Base-by-base conservation (phyloP, 2,113 vertebrate species). In the Himantopus leucocephalus region DNA sequence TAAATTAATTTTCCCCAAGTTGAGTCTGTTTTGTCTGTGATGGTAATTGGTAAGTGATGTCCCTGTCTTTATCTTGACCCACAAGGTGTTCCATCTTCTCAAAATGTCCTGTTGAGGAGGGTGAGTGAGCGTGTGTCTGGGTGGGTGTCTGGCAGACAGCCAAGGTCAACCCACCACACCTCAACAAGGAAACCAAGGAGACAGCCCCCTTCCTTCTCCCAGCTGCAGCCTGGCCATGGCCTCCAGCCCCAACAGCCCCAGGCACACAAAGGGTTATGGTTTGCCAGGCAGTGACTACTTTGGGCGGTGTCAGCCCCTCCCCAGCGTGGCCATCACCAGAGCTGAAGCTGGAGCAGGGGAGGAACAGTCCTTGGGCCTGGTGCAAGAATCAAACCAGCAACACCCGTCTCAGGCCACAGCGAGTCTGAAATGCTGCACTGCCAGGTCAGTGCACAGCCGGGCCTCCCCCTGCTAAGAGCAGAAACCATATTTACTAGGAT, bases 341-440 rank as follows among this genome's bases (percentile, higher is more conserved):
- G 21, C 45, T 77, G 58, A 50, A 18, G 15, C 20, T 32, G 39
- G 50, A 45, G 39, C 9, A 22, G 39, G 15, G 63, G n/a, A 58
- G 13, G 66, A 59, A 29, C n/a, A 39, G 29, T 5, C 12, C 10
- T 12, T 37, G 64, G 41, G 1, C 8, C 63, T 3, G 1, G 32
- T 5, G 2, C 23, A 15, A 11, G 19, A 39, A 8, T 27, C 45
- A 52, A 45, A 72, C 13, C 52, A 50, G 30, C 0, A 0, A 47
- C 10, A 19, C 15, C 10, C 8, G 13, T 34, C 19, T 66, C 22
- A 30, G 39, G 22, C 30, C 52, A 27, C 6, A 9, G 34, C 0
- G 0, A 60, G 9, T 4, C 5, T 14, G 47, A 73, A 14, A 2
- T 18, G 34, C 15, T 43, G 52, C 14, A 14, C 24, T 41, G 32